Evolutionary conservation across 2,888 invertebrate genomes (phyloP).

Genomic region (Siphonodentalium dalli): DNA sequence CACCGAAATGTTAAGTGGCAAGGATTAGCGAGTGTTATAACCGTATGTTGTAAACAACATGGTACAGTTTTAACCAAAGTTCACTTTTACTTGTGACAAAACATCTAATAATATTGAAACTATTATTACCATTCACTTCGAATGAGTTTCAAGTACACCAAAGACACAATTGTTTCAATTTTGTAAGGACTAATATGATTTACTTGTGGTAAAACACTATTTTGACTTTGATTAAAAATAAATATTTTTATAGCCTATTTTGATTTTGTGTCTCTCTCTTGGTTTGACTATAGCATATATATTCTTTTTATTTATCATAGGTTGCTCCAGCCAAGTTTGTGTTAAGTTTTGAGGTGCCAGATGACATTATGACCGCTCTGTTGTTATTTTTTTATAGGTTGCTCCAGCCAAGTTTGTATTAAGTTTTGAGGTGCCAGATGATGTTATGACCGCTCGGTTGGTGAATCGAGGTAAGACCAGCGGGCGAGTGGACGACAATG

Average conservation of each 20-base stretch:
- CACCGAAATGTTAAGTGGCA: too few relatives aligned
- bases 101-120: too few relatives aligned
- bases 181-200: too few relatives aligned
- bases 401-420: constrained; percentile 71
- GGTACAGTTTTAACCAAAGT: too few relatives aligned
- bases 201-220: too few relatives aligned
- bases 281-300: background rate
- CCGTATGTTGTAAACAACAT: too few relatives aligned
- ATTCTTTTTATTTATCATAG: constrained; percentile 25
- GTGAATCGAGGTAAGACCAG: constrained; percentile 80
- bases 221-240: too few relatives aligned
- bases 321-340: constrained; percentile 69
- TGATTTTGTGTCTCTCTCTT: background rate
- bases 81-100: too few relatives aligned
- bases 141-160: too few relatives aligned
- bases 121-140: too few relatives aligned
- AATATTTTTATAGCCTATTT: background rate
- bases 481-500: constrained; percentile 91
- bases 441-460: constrained; percentile 79
- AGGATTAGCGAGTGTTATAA: too few relatives aligned
- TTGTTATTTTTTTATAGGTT: constrained; percentile 33
- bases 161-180: too few relatives aligned
- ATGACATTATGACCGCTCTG: constrained; percentile 76
- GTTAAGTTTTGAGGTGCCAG: constrained; percentile 84
- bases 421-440: constrained; percentile 84